Conservation (phyloP, 2,797 vertebrate genomes). For the Melanotaenia nigrans region DNA sequence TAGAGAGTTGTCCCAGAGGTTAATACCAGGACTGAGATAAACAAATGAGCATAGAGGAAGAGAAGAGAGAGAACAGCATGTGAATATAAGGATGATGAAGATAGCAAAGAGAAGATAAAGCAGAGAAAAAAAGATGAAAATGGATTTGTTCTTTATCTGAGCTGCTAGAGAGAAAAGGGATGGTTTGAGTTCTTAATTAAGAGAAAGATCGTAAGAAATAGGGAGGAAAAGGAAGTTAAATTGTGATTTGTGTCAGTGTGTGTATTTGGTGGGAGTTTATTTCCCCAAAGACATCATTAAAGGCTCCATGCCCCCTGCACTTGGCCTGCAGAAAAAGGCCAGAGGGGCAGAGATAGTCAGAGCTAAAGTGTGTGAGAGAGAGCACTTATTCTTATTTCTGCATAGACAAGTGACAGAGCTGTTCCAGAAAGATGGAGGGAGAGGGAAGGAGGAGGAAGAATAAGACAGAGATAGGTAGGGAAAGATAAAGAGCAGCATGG, state of each 20-base stretch:
- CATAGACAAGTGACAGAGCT: conserved; percentile 50
- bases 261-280: conserved; percentile 41
- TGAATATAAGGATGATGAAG: conserved; percentile 17
- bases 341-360: conserved; percentile 46
- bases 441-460: conserved; percentile 39
- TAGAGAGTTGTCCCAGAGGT: conserved; percentile 36
- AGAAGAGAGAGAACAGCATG: conserved; percentile 8
- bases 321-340: conserved; percentile 65
- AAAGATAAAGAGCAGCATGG: conserved; percentile 64
- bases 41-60: conserved; percentile 11
- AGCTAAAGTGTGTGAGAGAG: conserved; percentile 16
- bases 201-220: conserved; percentile 12
- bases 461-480: conserved; percentile 54
- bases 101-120: neutral
- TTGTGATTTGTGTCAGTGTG: conserved; percentile 28
- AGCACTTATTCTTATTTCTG: conserved; percentile 45
- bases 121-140: conserved; percentile 9
- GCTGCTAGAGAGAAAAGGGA: conserved; percentile 10
- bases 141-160: conserved; percentile 31
- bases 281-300: conserved; percentile 82
- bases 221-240: conserved; percentile 39
- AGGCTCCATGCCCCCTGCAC: conserved; percentile 61
- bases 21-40: conserved; percentile 25
- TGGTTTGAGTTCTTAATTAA: conserved; percentile 19
- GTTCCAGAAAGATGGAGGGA: conserved; percentile 37